A percentile compares a stretch with the other conserved stretches of the same genome.
Conservation (phyloP, 1,140 invertebrate genomes). For the Aphidius gifuensis region DNA sequence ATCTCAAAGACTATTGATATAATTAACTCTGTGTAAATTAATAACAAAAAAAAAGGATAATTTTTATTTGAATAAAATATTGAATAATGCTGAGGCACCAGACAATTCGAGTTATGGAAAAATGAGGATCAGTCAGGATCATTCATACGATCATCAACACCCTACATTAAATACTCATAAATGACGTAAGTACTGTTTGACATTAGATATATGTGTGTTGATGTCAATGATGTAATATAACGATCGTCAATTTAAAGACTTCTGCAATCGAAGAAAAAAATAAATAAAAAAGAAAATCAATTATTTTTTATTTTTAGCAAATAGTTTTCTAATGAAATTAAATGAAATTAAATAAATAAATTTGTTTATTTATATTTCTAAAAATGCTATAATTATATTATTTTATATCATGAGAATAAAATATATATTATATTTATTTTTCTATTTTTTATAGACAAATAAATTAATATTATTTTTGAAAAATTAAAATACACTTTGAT, state of each 20-base stretch:
- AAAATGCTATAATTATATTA: neutral
- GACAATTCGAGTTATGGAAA: constrained; percentile 44
- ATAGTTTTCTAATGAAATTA: neutral
- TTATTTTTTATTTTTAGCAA: neutral
- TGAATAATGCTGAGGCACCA: constrained; percentile 35
- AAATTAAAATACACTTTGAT: constrained; percentile 4
- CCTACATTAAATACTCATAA: constrained; percentile 45
- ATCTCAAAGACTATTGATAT: neutral
- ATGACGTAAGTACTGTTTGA: constrained; percentile 48
- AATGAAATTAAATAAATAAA: constrained; percentile 3
- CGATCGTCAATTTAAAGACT: neutral
- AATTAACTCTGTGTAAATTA: neutral
- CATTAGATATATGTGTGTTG: constrained; percentile 2
- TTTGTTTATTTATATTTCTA: neutral
- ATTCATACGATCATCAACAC: constrained; percentile 39
- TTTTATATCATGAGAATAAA: constrained; percentile 9
- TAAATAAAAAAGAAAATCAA: constrained; percentile 6
- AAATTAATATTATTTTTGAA: neutral
- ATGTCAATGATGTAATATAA: neutral
- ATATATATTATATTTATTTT: neutral
- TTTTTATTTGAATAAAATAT: constrained; percentile 1
- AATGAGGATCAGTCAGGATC: constrained; percentile 45
- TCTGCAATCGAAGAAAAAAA: neutral
- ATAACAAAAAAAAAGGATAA: constrained; percentile 8
- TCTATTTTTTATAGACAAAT: too few relatives aligned